phyloP scores from a whole-genome alignment of 2,888 invertebrate genomes.

The Ichneumoninae sp. region DNA sequence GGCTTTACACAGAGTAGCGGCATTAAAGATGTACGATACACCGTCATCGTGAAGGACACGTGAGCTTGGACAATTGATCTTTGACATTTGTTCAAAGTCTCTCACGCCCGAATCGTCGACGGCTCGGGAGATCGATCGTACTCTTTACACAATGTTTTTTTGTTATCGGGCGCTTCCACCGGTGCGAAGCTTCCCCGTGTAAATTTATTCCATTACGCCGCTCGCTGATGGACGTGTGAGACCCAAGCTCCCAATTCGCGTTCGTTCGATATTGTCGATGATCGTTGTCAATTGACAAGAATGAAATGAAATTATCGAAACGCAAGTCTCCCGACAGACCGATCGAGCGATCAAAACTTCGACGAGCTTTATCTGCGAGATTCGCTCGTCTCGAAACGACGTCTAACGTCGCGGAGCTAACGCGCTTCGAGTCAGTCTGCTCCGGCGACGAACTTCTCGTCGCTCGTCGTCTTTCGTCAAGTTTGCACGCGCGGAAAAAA shows the following conservation, averaged over 20 bases:
- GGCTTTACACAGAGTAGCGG: conserved; percentile 1
- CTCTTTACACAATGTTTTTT: not conserved
- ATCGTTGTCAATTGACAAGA: conserved; percentile 59
- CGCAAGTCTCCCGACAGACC: conserved; percentile 49
- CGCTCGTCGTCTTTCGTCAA: not conserved
- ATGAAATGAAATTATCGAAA: conserved; percentile 61
- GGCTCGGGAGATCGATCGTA: not conserved
- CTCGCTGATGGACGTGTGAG: conserved; percentile 4
- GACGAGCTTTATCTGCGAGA: conserved; percentile 34
- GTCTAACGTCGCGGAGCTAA: not conserved
- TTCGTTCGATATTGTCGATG: conserved; percentile 40
- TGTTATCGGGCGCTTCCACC: not conserved
- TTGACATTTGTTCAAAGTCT: conserved; percentile 43
- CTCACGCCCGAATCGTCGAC: not conserved
- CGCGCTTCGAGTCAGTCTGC: not conserved
- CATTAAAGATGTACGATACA: conserved; percentile 54
- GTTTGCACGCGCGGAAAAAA: not conserved
- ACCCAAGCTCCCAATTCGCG: conserved; percentile 18
- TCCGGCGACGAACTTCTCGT: not conserved
- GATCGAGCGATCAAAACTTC: conserved; percentile 37
- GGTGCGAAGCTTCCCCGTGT: not conserved
- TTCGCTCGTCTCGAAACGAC: conserved; percentile 33
- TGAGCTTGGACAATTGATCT: conserved; percentile 59
- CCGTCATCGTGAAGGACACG: conserved; percentile 13
- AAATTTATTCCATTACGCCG: not conserved